Base-by-base conservation (phyloP, 2,888 invertebrate species). In the Spialia ferax region DNA sequence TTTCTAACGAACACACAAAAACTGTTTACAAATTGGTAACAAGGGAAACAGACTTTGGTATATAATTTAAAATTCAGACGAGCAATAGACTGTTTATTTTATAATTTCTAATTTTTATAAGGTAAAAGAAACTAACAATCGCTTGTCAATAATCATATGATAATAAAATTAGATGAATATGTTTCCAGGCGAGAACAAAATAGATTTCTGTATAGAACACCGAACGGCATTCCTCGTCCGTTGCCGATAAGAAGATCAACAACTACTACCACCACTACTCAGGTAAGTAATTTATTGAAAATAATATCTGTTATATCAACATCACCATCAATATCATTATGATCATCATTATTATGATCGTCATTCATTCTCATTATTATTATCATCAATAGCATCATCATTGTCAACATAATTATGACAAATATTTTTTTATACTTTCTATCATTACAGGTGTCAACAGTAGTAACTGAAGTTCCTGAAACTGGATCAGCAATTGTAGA, bases 201-300 rank as follows among this genome's bases (percentile, higher is more conserved):
- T 26, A 79, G 80, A 69, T 90, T 91, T 56, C 26, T 87, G 6
- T 84, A 83, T 66, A 83, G 78, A 64, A 77, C 88, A 3, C 87
- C 88, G 0, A 32, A 73, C 0, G 91, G 90, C 18, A 80, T 79
- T 6, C 80, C 82, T 0, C 80, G 80, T 50, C 90, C 86, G 1
- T 70, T 81, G 71, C 81, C 83, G 1, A 75, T 86, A 0, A 75
- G 82, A 6, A 75, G 69, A 62, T 73, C 80, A 0, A 74, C 77
- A 0, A 71, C 64, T 1, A 68, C 75, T 8, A 68, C 71, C 7
- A 65, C 74, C 10, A 68, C 72, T 22, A 71, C 74, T 11, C 69
- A 74, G 74, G 79, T 79, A 65, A 63, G 67, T 70, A 2, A 35
- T 13, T 11, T 35, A 13, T 35, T 35, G 13, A 26, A 4, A 26